Evolutionary conservation across 2,888 invertebrate species (phyloP), one percentile per base, ranked within the genome.

Genomic region (Nephrotoma appendiculata): DNA sequence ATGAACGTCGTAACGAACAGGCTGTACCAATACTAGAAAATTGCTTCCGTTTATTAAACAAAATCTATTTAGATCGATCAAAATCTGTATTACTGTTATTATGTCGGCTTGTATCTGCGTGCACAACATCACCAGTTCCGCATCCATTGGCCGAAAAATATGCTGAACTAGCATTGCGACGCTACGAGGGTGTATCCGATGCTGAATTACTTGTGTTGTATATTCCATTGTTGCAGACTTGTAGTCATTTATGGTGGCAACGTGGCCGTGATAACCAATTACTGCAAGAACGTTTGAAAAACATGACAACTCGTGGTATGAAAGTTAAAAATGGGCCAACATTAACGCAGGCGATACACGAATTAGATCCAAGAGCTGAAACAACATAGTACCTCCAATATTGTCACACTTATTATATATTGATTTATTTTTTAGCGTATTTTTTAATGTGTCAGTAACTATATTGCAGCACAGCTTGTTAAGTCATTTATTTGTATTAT

Each of bases 181-280:
- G 96, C 86, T 96, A 94, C 88, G 95, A 96, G 88, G 95, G 94
- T 2, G 94, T 96, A 88, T 94, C 95, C 89, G 96, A 96, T 90
- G 93, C 94, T 12, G 95, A 96, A 89, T 90, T 95, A 71, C 90
- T 96, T 86, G 92, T 94, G 84, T 92, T 95, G 52, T 96, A 96
- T 89, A 92, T 95, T 89, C 96, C 96, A 1, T 90, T 96, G 85
- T 89, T 96, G 87, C 94, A 95, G 89, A 93, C 94, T 5, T 95
- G 95, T 89, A 93, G 94, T 83, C 94, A 93, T 89, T 93, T 95
- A 89, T 95, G 94, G 94, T 94, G 94, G 91, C 93, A 94, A 88
- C 91, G 94, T 44, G 95, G 94, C 7, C 92, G 93, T 88, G 94
- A 95, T 89, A 94, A 94, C 88, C 91, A 93, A 42, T 92, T 92